phyloP scores from a whole-genome alignment of 1,140 invertebrate species.

The Intoshia linei region DNA sequence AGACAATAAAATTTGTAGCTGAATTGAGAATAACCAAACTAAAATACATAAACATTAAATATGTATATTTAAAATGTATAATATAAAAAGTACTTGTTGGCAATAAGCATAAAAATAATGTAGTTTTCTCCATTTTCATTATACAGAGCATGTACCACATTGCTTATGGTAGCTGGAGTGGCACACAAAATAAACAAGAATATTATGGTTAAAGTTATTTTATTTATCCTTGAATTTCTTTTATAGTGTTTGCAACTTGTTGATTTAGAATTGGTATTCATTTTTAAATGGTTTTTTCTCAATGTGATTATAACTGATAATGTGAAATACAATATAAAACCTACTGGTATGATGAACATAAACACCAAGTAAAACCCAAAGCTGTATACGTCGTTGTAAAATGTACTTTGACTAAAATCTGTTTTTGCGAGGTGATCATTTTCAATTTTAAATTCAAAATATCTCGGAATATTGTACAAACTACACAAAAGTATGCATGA shows the following conservation, averaged over 20 bases:
- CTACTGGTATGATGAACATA: constrained; percentile 13
- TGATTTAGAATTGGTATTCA: constrained; percentile 5
- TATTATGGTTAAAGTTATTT: constrained; percentile 7
- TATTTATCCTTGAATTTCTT: constrained; percentile 4
- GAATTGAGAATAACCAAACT: constrained; percentile 8
- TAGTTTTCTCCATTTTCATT: not conserved
- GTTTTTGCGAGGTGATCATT: constrained; percentile 10
- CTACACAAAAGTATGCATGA: constrained; percentile 10
- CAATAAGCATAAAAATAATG: too few species aligned
- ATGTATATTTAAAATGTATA: too few species aligned
- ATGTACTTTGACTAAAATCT: constrained; percentile 9
- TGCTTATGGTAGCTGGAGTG: constrained; percentile 5
- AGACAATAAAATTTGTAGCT: constrained; percentile 8
- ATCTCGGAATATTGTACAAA: constrained; percentile 15
- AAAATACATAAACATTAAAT: too few species aligned
- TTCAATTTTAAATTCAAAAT: constrained; percentile 9
- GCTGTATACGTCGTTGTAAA: constrained; percentile 11
- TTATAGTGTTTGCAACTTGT: constrained; percentile 6
- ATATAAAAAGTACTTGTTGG: too few species aligned
- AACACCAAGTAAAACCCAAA: constrained; percentile 11
- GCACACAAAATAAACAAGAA: constrained; percentile 8
- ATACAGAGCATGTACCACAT: too few species aligned
- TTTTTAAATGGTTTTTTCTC: not conserved
- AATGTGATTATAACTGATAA: too few species aligned
- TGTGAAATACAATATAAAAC: too few species aligned